Evolutionary conservation across 2,888 invertebrate species (phyloP), one percentile per base, ranked within the genome.

Genomic region (Meta bourneti): DNA sequence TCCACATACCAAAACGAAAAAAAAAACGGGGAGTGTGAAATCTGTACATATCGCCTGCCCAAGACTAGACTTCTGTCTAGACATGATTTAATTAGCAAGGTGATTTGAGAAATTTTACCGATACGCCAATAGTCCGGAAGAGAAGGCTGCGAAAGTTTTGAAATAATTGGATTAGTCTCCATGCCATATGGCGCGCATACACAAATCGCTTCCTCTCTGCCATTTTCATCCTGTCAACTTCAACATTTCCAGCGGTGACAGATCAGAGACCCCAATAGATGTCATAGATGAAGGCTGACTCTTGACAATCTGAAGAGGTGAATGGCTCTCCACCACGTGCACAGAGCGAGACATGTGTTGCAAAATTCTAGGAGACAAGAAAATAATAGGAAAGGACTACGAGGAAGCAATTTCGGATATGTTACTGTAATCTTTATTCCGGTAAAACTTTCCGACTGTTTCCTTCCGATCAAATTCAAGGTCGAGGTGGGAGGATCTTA

Each of bases 331-430:
- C 11, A 61, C 8, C 61, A 61, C 61, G 61, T 61, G 61, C 7
- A 7, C 61, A 34, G 34, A 34, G 34, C 34, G 34, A 34, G 4
- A 34, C 34, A 61, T 9, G 61, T 61, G 61, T 16, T 5, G 61
- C 61, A 9, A 9, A 61, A 61, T 61, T 61, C 34, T 19, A 19
- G 72, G 19, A 34, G 19, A 72, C 20, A 19, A 11, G 34, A 20
- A 20, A 72, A 4, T 0, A 69, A 69, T 69, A 34, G 49, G n/a
- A n/a, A 78, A 78, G 77, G 34, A 34, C 49, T 78, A 19, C 52
- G 16, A n/a, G 34, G 78, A 78, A 78, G 34, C 78, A n/a, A 19
- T 52, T n/a, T 78, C 78, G 78, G 78, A 78, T 78, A 52, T 52
- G 52, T 52, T 78, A 7, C 11, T 52, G 51, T 52, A 78, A 78